Percentiles rank a stretch among this genome's conserved stretches.
Evolutionary conservation across 2,113 vertebrate species (phyloP).

Genomic region (Hydrochoerus hydrochaeris): DNA sequence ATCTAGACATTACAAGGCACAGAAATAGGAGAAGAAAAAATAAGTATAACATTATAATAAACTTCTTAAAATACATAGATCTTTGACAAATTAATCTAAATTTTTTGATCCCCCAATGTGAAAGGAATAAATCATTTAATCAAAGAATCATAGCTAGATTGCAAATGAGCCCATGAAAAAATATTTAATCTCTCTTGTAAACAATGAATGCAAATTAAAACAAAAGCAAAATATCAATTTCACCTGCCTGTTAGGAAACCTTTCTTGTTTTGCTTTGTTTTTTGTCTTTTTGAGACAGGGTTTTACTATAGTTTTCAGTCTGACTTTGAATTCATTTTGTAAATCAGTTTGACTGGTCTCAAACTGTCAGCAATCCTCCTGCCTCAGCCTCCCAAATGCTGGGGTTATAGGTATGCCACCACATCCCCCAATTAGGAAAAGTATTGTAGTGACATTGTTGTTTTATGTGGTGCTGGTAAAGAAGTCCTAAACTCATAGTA

Average conservation of each 20-base stretch:
- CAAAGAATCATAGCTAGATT: not conserved
- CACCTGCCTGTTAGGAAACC: not conserved
- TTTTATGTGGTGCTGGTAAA: not conserved
- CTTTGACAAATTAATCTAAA: constrained; percentile 43
- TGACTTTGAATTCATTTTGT: not conserved
- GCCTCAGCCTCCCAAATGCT: not conserved
- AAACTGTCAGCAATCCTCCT: not conserved
- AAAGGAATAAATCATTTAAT: constrained; percentile 12
- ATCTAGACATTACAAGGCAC: not conserved
- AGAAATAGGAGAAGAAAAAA: constrained; percentile 15
- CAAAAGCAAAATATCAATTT: not conserved
- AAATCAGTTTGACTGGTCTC: not conserved
- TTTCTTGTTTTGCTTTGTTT: not conserved
- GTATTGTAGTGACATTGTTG: not conserved
- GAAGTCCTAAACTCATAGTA: not conserved
- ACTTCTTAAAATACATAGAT: not conserved
- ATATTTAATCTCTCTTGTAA: not conserved
- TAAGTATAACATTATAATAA: constrained; percentile 22
- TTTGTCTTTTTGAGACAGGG: not conserved
- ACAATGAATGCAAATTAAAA: constrained; percentile 41
- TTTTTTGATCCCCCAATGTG: not conserved
- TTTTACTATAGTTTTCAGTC: not conserved
- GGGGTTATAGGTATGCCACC: not conserved
- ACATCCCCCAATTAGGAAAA: not conserved
- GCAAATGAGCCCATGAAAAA: constrained; percentile 21